Base-by-base conservation (phyloP, 2,888 invertebrate genomes). In the Blomia tropicalis region DNA sequence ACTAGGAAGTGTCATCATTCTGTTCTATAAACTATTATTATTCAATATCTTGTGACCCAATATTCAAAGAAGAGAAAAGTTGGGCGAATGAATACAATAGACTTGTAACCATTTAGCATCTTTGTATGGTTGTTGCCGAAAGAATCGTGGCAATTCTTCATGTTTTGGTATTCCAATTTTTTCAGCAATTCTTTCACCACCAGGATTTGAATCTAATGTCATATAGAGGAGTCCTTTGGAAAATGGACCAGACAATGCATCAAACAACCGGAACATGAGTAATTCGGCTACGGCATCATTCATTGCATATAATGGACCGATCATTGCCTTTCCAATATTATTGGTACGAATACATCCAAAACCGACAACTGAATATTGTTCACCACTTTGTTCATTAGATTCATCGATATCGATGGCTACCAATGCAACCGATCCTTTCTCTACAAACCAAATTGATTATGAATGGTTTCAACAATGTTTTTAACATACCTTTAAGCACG, bases 31-130 rank as follows among this genome's bases (percentile, higher is more conserved):
- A n/a, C n/a, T n/a, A n/a, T n/a, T n/a, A n/a, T n/a, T n/a, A n/a
- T n/a, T n/a, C n/a, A n/a, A n/a, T n/a, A n/a, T n/a, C n/a, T n/a
- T n/a, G n/a, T n/a, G n/a, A n/a, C n/a, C n/a, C n/a, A n/a, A n/a
- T n/a, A n/a, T n/a, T 64, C 47, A 69, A 63, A 68, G 66, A n/a
- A 66, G 58, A 27, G 66, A 63, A 61, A 69, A 69, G 44, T 69
- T 69, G 5, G 68, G 67, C 11, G 66, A 64, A 47, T 66, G 66
- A 31, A 67, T 66, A 19, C 65, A 63, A 51, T 66, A 68, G 7
- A 69, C 62, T 53, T 65, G 65, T 7, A 60, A 30, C 60, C 66
- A 67, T 19, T 66, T 59, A 3, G 66, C 69, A 1, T 31, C 43
- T 2, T 59, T 43, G 4, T 62, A 63, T 14, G 62, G 58, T 7